Evolutionary conservation across 2,797 vertebrate species (phyloP).

Genomic region (Acipenser transmontanus): DNA sequence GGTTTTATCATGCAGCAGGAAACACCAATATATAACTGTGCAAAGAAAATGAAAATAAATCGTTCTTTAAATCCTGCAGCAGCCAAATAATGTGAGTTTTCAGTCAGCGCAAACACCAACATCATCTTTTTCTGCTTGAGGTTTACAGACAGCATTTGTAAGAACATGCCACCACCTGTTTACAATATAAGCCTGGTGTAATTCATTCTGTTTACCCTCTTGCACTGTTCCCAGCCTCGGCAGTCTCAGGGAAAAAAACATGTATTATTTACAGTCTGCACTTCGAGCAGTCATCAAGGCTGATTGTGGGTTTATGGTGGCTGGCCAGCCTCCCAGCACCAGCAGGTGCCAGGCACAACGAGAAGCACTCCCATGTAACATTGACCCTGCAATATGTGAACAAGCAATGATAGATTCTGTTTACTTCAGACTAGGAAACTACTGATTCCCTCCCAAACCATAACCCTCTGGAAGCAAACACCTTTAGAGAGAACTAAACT

Average conservation of each 20-base stretch:
- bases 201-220: constrained; percentile 39
- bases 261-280: constrained; percentile 68
- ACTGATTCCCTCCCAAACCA: constrained; percentile 44
- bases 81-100: no score
- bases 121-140: not conserved
- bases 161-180: constrained; percentile 28
- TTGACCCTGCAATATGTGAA: constrained; percentile 68
- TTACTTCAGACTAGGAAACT: constrained; percentile 49
- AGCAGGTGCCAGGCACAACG: constrained; percentile 88
- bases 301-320: constrained; percentile 51
- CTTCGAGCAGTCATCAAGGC: constrained; percentile 66
- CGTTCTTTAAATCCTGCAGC: no score
- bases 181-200: constrained; percentile 26
- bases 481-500: not conserved
- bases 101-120: no score
- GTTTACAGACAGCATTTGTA: not conserved
- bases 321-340: constrained; percentile 57
- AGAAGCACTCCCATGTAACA: constrained; percentile 62
- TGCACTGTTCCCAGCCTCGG: constrained; percentile 26
- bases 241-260: constrained; percentile 36
- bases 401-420: constrained; percentile 51
- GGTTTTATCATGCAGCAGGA: no score
- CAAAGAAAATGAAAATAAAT: no score
- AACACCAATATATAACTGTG: no score
- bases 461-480: constrained; percentile 43